A percentile compares a stretch with the other conserved stretches of the same genome.
phyloP scores from a whole-genome alignment of 2,888 invertebrate species.

The Lycophotia porphyrea region DNA sequence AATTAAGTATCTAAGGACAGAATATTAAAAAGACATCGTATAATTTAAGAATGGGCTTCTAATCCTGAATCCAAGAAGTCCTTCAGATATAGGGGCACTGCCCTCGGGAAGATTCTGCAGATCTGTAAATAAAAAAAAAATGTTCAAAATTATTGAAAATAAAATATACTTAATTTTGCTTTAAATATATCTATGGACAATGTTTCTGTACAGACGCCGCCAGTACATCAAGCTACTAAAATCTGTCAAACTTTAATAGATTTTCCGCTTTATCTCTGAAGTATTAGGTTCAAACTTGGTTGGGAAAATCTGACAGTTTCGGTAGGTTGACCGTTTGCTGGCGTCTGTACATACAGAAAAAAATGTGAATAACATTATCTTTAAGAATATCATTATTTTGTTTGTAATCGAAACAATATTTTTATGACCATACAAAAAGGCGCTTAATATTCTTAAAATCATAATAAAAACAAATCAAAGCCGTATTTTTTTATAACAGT shows the following conservation, averaged over 20 bases:
- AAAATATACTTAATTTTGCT: no score
- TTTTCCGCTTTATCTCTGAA: no score
- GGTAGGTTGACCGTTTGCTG: no score
- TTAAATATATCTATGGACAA: background rate
- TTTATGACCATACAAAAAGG: background rate
- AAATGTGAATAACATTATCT: background rate
- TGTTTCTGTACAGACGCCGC: no score
- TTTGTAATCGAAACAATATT: background rate
- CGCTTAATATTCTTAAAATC: background rate
- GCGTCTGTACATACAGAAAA: no score
- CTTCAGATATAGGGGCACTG: slow-evolving; percentile 86
- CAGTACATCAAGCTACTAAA: no score
- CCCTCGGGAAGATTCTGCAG: slow-evolving; percentile 90
- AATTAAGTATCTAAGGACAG: background rate
- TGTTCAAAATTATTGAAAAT: background rate
- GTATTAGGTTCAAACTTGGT: no score
- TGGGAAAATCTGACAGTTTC: no score
- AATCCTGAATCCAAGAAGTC: slow-evolving; percentile 93
- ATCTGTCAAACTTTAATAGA: no score
- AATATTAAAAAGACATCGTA: background rate
- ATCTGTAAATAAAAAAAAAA: slow-evolving; percentile 77
- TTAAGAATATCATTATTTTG: background rate
- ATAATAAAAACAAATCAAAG: background rate
- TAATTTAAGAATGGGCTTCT: slow-evolving; percentile 84
- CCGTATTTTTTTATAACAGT: background rate